Percentiles rank a stretch among this genome's conserved stretches.
Evolutionary conservation across 2,797 vertebrate species (phyloP).

Genomic region (Eremophila alpestris): DNA sequence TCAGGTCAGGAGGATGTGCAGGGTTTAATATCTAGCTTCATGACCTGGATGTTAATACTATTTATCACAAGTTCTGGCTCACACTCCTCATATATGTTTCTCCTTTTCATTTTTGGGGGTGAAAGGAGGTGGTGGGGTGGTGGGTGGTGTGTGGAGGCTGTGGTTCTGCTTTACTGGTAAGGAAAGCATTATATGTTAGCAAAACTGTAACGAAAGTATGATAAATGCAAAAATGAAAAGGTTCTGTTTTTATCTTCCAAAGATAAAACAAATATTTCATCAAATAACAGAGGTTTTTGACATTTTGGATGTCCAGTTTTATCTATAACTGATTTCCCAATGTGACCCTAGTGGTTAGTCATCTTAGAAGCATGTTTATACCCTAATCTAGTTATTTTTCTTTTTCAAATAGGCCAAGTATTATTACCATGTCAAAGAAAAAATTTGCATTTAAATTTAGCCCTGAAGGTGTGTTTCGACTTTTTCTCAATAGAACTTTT

Average conservation of each 20-base stretch:
- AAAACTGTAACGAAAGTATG: not conserved
- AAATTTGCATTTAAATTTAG: not conserved
- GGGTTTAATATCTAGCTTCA: not conserved
- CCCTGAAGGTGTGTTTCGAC: not conserved
- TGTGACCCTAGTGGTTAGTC: not conserved
- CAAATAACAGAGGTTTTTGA: not conserved
- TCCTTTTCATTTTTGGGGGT: fast-evolving
- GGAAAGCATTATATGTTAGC: not conserved
- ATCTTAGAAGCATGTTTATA: not conserved
- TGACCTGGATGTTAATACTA: not conserved
- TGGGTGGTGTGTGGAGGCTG: not conserved
- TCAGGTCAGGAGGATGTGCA: not conserved
- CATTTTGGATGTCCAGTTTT: not conserved
- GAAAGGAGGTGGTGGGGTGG: not conserved
- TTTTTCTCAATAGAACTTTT: not conserved
- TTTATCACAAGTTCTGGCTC: not conserved
- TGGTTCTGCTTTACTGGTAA: not conserved
- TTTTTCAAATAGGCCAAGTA: not conserved
- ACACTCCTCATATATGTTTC: not conserved
- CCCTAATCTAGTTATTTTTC: not conserved
- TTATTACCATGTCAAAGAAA: not conserved
- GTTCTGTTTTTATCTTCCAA: not conserved
- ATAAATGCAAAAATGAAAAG: not conserved
- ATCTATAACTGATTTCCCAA: not conserved
- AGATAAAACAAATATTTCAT: not conserved